Conservation (phyloP, 2,888 invertebrate species). For the Reticulitermes lucifugus region DNA sequence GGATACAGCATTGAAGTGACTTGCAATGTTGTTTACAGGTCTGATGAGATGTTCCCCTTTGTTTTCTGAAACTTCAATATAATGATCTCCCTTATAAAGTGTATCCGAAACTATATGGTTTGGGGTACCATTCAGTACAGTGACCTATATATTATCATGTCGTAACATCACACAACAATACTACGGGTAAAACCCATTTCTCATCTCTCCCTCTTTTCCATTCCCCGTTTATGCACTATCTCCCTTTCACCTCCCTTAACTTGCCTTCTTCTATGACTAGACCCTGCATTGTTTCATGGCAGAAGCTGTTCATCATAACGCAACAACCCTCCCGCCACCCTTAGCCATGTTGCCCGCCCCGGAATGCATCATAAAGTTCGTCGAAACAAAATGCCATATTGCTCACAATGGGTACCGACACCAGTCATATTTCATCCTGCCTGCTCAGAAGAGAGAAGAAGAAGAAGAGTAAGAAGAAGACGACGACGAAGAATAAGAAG, state of each 20-base stretch:
- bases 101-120: background rate
- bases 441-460: constrained; percentile 6
- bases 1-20: no score
- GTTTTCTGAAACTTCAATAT: background rate
- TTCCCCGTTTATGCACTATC: background rate
- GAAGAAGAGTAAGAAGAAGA: background rate
- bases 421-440: constrained; percentile 46
- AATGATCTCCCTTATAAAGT: constrained; percentile 9
- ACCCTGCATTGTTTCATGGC: constrained; percentile 33
- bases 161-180: background rate
- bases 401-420: constrained; percentile 47
- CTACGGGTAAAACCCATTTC: constrained; percentile 2
- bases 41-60: no score
- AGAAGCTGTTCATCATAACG: constrained; percentile 34
- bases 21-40: no score
- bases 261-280: background rate
- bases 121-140: background rate
- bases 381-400: constrained; percentile 47
- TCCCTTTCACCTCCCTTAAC: background rate
- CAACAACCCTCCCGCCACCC: background rate
- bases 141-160: constrained; percentile 27
- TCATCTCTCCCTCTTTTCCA: background rate
- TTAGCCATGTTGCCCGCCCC: constrained; percentile 28
- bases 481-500: background rate
- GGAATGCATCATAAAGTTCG: constrained; percentile 30